These are phyloP conservation scores for Heliconius congener DNA, from an alignment of 1,140 invertebrate genomes.

Conservation along the genomic window DNA sequence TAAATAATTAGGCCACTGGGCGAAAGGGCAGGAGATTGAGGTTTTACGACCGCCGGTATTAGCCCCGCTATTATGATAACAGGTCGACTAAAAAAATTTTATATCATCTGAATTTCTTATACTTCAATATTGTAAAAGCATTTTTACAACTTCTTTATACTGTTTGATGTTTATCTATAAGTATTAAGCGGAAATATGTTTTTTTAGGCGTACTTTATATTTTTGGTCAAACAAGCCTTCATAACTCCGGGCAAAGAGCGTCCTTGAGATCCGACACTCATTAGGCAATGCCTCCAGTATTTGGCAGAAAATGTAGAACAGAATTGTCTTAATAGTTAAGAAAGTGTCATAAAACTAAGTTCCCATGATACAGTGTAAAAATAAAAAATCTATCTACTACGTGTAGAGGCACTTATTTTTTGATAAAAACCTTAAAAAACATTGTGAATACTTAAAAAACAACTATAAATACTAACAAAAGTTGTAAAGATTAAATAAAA, in stretches of 20 bases:
- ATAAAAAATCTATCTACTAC: too few species aligned
- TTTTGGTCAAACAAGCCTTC: neutral
- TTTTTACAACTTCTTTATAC: neutral
- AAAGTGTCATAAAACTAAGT: too few species aligned
- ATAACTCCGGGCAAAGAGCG: too few species aligned
- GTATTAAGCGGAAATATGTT: neutral
- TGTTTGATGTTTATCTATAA: neutral
- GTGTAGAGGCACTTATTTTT: too few species aligned
- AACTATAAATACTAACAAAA: neutral
- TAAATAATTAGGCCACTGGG: neutral
- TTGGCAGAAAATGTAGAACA: too few species aligned
- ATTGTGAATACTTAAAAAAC: neutral
- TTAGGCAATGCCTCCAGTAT: too few species aligned
- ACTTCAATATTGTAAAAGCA: constrained; percentile 2
- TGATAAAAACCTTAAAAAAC: too few species aligned
- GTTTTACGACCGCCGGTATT: neutral
- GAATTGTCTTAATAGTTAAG: too few species aligned
- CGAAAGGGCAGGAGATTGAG: neutral
- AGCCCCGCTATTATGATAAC: constrained; percentile 7
- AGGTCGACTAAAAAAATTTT: neutral
- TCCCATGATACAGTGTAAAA: too few species aligned
- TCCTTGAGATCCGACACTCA: too few species aligned
- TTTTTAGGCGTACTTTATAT: neutral
- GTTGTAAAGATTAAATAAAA: neutral
- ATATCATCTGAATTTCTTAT: neutral